Conservation (phyloP, 2,888 invertebrate genomes). For the Tachina grossa region DNA sequence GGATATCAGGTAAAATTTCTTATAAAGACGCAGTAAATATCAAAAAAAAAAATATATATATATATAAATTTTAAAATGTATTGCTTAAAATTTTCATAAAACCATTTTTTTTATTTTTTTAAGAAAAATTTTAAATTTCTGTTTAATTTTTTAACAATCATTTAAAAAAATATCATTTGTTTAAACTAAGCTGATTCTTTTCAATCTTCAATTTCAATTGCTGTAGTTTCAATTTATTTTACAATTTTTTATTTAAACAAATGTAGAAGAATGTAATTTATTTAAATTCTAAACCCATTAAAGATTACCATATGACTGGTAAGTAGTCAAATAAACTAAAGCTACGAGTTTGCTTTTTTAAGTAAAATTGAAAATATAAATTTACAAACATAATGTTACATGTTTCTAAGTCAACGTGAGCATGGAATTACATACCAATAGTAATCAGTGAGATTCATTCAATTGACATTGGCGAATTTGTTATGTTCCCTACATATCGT, state of each 20-base stretch:
- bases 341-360: constrained; percentile 22
- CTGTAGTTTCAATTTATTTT: too few species aligned
- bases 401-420: constrained; percentile 1
- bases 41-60: too few species aligned
- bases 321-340: constrained; percentile 46
- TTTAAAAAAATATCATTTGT: too few species aligned
- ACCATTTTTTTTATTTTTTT: too few species aligned
- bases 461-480: not conserved
- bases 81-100: too few species aligned
- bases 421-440: constrained; percentile 8
- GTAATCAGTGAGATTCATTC: not conserved
- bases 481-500: not conserved
- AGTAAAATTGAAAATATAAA: constrained; percentile 31
- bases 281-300: constrained; percentile 43
- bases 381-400: constrained; percentile 1
- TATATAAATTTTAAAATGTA: not conserved
- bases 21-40: not conserved
- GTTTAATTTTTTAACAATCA: too few species aligned
- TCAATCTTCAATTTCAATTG: too few species aligned
- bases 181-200: too few species aligned
- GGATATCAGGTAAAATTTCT: constrained; percentile 29
- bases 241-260: too few species aligned
- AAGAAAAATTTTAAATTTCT: too few species aligned
- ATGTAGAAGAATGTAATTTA: constrained; percentile 2
- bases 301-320: constrained; percentile 22